Conservation (phyloP, 2,113 vertebrate species). For the Channa maculata region DNA sequence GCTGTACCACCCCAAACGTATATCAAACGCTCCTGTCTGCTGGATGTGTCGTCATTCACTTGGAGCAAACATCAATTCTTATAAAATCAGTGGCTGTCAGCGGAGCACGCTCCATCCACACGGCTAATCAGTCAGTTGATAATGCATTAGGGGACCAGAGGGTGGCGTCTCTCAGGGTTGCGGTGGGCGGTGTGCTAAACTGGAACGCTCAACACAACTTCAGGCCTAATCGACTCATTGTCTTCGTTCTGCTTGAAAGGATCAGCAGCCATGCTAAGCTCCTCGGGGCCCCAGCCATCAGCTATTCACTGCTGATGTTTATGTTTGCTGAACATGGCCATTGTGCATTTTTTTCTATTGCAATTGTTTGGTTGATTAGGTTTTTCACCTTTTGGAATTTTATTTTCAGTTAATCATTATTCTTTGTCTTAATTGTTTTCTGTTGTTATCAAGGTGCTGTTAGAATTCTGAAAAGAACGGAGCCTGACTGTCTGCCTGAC, state of each 20-base stretch:
- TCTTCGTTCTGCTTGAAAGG: constrained; percentile 76
- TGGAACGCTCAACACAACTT: constrained; percentile 68
- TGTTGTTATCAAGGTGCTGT: neutral
- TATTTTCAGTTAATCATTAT: neutral
- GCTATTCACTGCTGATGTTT: constrained; percentile 64
- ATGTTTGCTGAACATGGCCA: constrained; percentile 24
- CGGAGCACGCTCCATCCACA: constrained; percentile 8
- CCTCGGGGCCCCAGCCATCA: constrained; percentile 59
- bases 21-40: constrained; percentile 19
- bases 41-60: constrained; percentile 22
- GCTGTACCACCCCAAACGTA: neutral
- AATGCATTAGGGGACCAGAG: constrained; percentile 28
- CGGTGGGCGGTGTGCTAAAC: constrained; percentile 51
- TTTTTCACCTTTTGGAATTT: constrained; percentile 18
- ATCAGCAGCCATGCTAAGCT: constrained; percentile 67
- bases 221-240: constrained; percentile 74
- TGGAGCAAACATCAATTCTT: constrained; percentile 32
- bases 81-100: constrained; percentile 31
- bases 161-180: constrained; percentile 44
- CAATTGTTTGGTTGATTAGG: constrained; percentile 14
- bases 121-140: constrained; percentile 45
- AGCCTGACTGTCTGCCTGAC: constrained; percentile 3
- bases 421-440: neutral
- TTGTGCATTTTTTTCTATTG: neutral
- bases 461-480: neutral